These are phyloP conservation scores for Ophraella communa DNA, from an alignment of 2,888 invertebrate species.

Conservation along the genomic window DNA sequence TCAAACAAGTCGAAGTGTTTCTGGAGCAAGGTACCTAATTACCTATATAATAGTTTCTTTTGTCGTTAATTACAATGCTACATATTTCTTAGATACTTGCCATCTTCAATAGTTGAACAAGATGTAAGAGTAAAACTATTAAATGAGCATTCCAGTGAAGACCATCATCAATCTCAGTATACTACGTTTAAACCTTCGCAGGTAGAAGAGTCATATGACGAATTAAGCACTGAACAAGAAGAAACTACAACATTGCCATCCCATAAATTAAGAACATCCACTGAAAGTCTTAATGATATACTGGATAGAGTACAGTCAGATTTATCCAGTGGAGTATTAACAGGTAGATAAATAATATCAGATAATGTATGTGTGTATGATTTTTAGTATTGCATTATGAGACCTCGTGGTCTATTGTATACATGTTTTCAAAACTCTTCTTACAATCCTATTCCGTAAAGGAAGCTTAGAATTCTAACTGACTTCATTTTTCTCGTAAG, in stretches of 20 bases:
- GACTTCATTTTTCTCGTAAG: too few species aligned
- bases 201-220: conserved; percentile 19
- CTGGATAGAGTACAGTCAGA: conserved; percentile 85
- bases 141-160: conserved; percentile 61
- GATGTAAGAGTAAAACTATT: conserved; percentile 74
- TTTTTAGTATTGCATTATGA: too few species aligned
- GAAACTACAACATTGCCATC: conserved; percentile 45
- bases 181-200: neutral
- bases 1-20: conserved; percentile 86
- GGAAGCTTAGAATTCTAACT: too few species aligned
- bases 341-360: conserved; percentile 54
- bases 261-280: conserved; percentile 63
- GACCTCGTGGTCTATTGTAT: too few species aligned
- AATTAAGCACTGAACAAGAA: conserved; percentile 51
- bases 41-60: neutral
- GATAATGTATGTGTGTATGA: too few species aligned
- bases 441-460: too few species aligned
- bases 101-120: conserved; percentile 78
- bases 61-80: neutral
- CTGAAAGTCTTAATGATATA: conserved; percentile 87
- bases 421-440: too few species aligned
- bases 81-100: conserved; percentile 64
- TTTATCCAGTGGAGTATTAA: conserved; percentile 77
- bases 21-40: conserved; percentile 71
- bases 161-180: neutral